Conservation (phyloP, 2,888 invertebrate genomes). For the Chymomyza amoena region DNA sequence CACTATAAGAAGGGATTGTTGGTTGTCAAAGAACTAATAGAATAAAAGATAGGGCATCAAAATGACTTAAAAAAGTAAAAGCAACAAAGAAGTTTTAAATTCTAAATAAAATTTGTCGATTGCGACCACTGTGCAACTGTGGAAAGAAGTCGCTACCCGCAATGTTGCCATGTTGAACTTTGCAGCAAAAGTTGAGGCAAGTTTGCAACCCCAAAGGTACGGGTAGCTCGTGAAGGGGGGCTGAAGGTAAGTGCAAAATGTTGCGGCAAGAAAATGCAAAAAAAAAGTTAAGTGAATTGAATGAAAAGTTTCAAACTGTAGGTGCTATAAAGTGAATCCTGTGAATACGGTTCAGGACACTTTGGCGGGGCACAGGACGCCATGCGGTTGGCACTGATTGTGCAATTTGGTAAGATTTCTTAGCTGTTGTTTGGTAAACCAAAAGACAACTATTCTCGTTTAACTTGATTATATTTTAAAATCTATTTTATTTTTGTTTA, state of each 20-base stretch:
- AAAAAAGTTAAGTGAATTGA: conserved; percentile 67
- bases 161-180: conserved; percentile 42
- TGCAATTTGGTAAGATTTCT: neutral
- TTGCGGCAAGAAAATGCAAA: conserved; percentile 65
- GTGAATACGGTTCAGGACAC: conserved; percentile 41
- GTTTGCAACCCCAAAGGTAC: conserved; percentile 47
- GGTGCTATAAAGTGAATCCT: conserved; percentile 47
- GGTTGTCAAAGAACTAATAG: no score
- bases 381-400: neutral
- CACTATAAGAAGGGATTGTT: no score
- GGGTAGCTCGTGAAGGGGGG: neutral
- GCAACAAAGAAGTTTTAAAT: no score
- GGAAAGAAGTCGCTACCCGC: conserved; percentile 6
- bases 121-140: neutral
- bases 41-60: no score
- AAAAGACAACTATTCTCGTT: neutral
- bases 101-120: no score
- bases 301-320: conserved; percentile 62
- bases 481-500: neutral
- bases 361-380: neutral
- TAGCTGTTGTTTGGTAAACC: neutral
- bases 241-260: conserved; percentile 32
- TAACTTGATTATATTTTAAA: neutral
- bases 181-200: conserved; percentile 48
- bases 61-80: no score